Percentiles rank a stretch among this genome's conserved stretches.
Evolutionary conservation across 2,113 vertebrate genomes (phyloP).

Genomic region (Grammomys surdaster): DNA sequence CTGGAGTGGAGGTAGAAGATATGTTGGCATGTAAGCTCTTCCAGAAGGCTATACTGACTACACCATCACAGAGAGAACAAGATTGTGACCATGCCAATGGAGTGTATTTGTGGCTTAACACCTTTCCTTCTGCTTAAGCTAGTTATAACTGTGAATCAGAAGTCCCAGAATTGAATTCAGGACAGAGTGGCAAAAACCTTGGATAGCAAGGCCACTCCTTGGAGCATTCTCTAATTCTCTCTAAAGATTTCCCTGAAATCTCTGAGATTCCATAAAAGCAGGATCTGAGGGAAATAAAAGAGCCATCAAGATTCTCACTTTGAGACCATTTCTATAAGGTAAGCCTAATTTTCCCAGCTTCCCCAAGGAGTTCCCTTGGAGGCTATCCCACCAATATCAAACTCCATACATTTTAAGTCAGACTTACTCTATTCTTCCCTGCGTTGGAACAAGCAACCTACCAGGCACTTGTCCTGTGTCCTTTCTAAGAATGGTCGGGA

Average conservation of each 20-base stretch:
- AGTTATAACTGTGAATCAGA: not conserved
- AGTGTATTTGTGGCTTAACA: not conserved
- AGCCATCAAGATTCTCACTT: not conserved
- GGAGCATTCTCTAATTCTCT: not conserved
- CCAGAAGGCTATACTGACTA: not conserved
- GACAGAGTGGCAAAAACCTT: not conserved
- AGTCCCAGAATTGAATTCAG: not conserved
- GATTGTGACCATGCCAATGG: not conserved
- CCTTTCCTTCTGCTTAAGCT: not conserved
- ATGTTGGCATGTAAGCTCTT: not conserved
- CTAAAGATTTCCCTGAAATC: not conserved
- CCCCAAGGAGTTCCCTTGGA: not conserved
- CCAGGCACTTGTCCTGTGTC: not conserved
- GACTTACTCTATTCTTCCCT: not conserved
- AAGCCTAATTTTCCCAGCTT: not conserved
- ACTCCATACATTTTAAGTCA: not conserved
- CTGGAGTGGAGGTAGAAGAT: not conserved
- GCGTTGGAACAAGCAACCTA: not conserved
- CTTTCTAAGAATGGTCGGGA: not conserved
- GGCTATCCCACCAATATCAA: not conserved
- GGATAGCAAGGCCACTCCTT: not conserved
- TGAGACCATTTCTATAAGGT: not conserved
- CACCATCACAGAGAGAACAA: not conserved
- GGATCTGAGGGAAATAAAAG: not conserved
- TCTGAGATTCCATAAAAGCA: not conserved